Percentiles rank a stretch among this genome's conserved stretches.
Evolutionary conservation across 2,797 vertebrate genomes (phyloP).

Genomic region (Denticeps clupeoides): DNA sequence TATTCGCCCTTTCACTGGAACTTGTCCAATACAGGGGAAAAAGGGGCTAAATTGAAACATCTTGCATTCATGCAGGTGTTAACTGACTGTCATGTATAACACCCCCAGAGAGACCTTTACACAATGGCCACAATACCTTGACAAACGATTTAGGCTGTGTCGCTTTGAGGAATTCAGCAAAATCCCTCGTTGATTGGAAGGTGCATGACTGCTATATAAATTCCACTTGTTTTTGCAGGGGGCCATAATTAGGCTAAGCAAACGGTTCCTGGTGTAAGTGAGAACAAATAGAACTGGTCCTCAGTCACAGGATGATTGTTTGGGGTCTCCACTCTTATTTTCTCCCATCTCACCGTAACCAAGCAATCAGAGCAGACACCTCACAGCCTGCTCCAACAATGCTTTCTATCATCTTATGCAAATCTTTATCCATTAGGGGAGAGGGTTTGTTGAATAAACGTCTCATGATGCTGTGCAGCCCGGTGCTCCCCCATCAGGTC

Average conservation of each 20-base stretch:
- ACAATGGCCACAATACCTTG: constrained; percentile 16
- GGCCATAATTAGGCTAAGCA: constrained; percentile 24
- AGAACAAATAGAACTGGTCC: constrained; percentile 11
- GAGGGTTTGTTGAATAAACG: too few relatives aligned
- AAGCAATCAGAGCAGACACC: constrained; percentile 14
- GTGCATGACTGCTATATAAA: constrained; percentile 36
- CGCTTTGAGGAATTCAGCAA: constrained; percentile 10
- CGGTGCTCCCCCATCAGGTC: too few relatives aligned
- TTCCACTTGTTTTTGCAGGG: constrained; percentile 25
- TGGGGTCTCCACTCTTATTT: constrained; percentile 11
- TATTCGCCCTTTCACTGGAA: too few relatives aligned
- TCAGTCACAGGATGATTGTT: constrained; percentile 11
- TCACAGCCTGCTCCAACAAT: neutral
- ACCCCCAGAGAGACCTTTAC: constrained; percentile 17
- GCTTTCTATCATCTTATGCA: too few relatives aligned
- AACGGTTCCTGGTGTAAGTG: constrained; percentile 22
- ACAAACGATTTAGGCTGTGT: constrained; percentile 22
- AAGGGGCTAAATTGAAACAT: constrained; percentile 1
- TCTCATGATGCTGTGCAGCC: too few relatives aligned
- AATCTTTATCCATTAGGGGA: too few relatives aligned
- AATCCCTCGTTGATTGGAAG: constrained; percentile 20
- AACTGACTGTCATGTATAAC: constrained; percentile 23
- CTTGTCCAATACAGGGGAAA: neutral
- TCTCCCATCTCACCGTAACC: constrained; percentile 2
- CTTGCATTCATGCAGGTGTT: constrained; percentile 26